Conservation (phyloP, 2,888 invertebrate species). For the Cabera pusaria region DNA sequence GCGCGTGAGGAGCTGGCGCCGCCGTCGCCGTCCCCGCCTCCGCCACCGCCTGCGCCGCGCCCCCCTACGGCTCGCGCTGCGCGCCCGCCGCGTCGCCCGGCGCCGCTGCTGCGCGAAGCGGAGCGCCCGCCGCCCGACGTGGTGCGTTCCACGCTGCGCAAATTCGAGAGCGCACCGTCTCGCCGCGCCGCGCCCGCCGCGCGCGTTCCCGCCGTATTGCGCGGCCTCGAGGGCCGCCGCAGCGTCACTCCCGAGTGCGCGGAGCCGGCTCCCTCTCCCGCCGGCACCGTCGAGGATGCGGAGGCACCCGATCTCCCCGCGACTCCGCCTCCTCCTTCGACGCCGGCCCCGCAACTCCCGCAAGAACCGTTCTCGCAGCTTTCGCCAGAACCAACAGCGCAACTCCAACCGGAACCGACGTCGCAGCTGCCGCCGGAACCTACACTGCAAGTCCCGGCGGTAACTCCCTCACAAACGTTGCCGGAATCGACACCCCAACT, state of each 20-base stretch:
- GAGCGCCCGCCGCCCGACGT: conserved; percentile 93
- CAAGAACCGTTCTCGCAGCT: conserved; percentile 41
- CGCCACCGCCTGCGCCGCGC: conserved; percentile 37
- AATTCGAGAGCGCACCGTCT: conserved; percentile 89
- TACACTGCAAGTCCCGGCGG: no score
- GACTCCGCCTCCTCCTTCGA: conserved; percentile 40
- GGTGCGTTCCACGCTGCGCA: conserved; percentile 92
- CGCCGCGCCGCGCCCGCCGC: conserved; percentile 78
- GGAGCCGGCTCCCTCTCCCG: conserved; percentile 56
- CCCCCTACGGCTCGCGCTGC: conserved; percentile 69
- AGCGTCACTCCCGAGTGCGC: conserved; percentile 60
- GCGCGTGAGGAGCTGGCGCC: conserved; percentile 84
- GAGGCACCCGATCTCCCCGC: conserved; percentile 82
- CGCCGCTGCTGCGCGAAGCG: conserved; percentile 80
- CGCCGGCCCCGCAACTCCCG: conserved; percentile 2
- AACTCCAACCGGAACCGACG: conserved; percentile 55
- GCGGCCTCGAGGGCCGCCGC: conserved; percentile 56
- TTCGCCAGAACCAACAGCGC: conserved; percentile 41
- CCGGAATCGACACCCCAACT: not conserved
- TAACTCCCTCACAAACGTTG: not conserved
- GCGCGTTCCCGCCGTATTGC: conserved; percentile 69
- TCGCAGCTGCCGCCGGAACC: conserved; percentile 55
- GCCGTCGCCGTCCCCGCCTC: conserved; percentile 73
- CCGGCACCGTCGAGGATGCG: conserved; percentile 83
- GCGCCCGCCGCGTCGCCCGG: conserved; percentile 70